Evolutionary conservation across 2,113 vertebrate species (phyloP), one percentile per base, ranked within the genome.

Genomic region (Dermatemys mawii): DNA sequence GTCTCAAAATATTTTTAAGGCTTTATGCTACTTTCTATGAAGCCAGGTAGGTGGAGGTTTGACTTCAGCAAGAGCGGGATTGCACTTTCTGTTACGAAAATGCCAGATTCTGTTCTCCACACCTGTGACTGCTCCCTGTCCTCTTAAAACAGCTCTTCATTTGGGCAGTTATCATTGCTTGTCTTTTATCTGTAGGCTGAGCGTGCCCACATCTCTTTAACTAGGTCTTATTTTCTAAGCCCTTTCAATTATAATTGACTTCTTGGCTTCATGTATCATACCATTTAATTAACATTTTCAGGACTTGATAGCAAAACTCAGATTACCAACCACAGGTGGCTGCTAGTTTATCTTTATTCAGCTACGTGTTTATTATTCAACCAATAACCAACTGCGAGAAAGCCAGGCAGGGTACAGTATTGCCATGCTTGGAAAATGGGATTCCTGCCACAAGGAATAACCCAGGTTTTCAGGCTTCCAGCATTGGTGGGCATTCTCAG

Each of bases 391-490:
- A 3, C 63, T 63, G 50, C 78, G 75, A 91, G 67, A 63, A 48
- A 88, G 80, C 38, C 73, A 94, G 19, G 90, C 75, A 82, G 78
- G 82, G 87, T 93, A 91, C 93, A 90, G 91, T 90, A 97, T 90
- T 86, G 88, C 88, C 91, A 97, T 48, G 79, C 86, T 87, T 93
- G 87, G 11, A 67, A 50, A 96, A 89, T 93, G 94, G 93, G 95
- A 93, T 78, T 93, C 90, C 16, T 96, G 94, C 97, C 93, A 96
- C 13, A 73, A 81, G 79, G 96, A 96, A 92, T 95, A 96, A 94
- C 82, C 92, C 81, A 57, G 63, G 90, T 90, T 96, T 97, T 96
- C 84, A 95, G 90, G 84, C 90, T 97, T 91, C 86, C 95, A 93
- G 92, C 96, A 91, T 60, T 48, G 46, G 84, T 92, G 93, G 93